These are phyloP conservation scores for Cataglyphis hispanica DNA, from an alignment of 1,140 invertebrate species.

Conservation along the genomic window DNA sequence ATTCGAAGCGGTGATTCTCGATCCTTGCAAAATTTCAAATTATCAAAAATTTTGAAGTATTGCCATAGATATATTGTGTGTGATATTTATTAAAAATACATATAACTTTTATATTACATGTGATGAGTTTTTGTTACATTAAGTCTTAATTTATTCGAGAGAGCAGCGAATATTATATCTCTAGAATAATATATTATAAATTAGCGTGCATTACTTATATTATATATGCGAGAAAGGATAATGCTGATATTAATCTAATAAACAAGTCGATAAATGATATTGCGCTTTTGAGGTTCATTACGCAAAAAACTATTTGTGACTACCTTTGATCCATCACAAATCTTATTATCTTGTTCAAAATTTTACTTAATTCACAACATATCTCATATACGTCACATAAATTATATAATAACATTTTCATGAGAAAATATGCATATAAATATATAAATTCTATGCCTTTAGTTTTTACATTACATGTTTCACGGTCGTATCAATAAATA, in stretches of 20 bases:
- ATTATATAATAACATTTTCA: slow-evolving; percentile 5
- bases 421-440: background rate
- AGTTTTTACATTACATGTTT: background rate
- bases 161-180: background rate
- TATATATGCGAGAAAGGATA: slow-evolving; percentile 24
- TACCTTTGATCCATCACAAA: slow-evolving; percentile 23
- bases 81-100: background rate
- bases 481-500: background rate
- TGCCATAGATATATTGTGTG: background rate
- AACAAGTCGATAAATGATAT: slow-evolving; percentile 39
- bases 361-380: slow-evolving; percentile 18
- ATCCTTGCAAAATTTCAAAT: slow-evolving; percentile 13
- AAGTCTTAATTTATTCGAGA: background rate
- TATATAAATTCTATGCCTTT: background rate
- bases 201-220: slow-evolving; percentile 20
- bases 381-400: background rate
- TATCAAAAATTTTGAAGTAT: background rate
- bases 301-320: slow-evolving; percentile 36
- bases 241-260: slow-evolving; percentile 27
- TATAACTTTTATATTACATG: background rate
- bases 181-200: background rate
- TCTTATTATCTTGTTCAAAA: slow-evolving; percentile 21
- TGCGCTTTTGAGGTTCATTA: slow-evolving; percentile 22
- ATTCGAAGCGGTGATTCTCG: slow-evolving; percentile 5
- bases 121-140: background rate